These are phyloP conservation scores for Elysia crispata DNA, from an alignment of 2,888 invertebrate species.

Conservation along the genomic window DNA sequence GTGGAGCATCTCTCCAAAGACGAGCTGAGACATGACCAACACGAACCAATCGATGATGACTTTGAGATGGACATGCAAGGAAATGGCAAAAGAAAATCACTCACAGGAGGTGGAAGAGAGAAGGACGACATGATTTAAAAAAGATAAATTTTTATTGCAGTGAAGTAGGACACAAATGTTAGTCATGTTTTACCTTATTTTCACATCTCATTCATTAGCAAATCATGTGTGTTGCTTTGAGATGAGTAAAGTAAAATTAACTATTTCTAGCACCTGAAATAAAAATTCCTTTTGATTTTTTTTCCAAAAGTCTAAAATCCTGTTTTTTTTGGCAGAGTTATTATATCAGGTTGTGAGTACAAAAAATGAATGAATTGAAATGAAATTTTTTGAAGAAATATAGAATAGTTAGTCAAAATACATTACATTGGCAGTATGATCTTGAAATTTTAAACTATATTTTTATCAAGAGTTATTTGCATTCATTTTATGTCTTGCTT, in stretches of 20 bases:
- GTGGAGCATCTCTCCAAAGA: conserved; percentile 79
- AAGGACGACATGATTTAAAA: not conserved
- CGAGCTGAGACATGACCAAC: conserved; percentile 74
- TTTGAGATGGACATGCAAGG: conserved; percentile 45
- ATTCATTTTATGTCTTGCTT: no score
- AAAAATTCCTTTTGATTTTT: no score
- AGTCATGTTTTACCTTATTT: not conserved
- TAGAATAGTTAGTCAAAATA: no score
- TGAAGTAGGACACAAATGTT: not conserved
- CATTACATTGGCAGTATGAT: no score
- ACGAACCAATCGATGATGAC: conserved; percentile 53
- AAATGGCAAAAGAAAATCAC: conserved; percentile 49
- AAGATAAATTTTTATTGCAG: not conserved
- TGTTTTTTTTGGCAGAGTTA: no score
- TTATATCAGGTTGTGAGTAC: no score
- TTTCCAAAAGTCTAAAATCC: no score
- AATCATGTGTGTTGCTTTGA: not conserved
- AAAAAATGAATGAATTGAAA: not conserved
- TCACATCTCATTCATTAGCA: not conserved
- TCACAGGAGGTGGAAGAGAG: conserved; percentile 51
- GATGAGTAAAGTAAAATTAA: no score
- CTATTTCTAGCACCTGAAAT: no score
- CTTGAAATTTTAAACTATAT: no score
- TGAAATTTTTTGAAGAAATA: no score
- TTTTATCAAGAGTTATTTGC: no score